Evolutionary conservation across 2,113 vertebrate species (phyloP).

Genomic region (Nothobranchius furzeri): DNA sequence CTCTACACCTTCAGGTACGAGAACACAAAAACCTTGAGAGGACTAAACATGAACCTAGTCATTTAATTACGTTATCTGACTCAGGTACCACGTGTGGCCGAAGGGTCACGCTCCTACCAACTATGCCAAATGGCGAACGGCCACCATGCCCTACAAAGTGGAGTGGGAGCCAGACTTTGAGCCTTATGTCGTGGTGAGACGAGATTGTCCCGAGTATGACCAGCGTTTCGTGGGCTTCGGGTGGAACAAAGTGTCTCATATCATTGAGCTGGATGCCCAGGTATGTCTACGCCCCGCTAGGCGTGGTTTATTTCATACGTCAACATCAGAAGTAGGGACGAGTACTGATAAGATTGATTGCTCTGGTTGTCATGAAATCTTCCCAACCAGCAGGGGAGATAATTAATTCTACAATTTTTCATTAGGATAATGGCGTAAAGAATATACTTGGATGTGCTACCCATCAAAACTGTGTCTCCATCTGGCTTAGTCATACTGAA

Average conservation of each 20-base stretch:
- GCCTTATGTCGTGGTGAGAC: constrained; percentile 92
- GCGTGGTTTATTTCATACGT: no score
- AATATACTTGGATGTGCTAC: no score
- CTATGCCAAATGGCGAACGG: constrained; percentile 92
- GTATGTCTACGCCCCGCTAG: constrained; percentile 60
- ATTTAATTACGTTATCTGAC: no score
- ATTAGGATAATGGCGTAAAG: no score
- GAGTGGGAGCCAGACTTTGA: constrained; percentile 94
- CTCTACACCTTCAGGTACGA: constrained; percentile 94
- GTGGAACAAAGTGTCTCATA: constrained; percentile 97
- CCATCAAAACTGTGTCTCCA: no score
- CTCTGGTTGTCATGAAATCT: no score
- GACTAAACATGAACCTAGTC: no score
- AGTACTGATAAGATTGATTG: no score
- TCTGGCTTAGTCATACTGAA: no score
- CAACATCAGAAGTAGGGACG: no score
- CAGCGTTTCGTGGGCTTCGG: constrained; percentile 95
- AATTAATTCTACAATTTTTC: no score
- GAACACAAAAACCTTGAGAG: background rate
- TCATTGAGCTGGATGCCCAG: constrained; percentile 95
- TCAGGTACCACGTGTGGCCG: constrained; percentile 94
- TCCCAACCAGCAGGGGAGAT: no score
- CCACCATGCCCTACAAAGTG: constrained; percentile 87
- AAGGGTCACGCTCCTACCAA: constrained; percentile 90
- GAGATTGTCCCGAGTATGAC: constrained; percentile 92